A percentile compares a stretch with the other conserved stretches of the same genome.
These are phyloP conservation scores for Gallinago solitaria DNA, from an alignment of 2,797 vertebrate genomes.

Conservation along the genomic window DNA sequence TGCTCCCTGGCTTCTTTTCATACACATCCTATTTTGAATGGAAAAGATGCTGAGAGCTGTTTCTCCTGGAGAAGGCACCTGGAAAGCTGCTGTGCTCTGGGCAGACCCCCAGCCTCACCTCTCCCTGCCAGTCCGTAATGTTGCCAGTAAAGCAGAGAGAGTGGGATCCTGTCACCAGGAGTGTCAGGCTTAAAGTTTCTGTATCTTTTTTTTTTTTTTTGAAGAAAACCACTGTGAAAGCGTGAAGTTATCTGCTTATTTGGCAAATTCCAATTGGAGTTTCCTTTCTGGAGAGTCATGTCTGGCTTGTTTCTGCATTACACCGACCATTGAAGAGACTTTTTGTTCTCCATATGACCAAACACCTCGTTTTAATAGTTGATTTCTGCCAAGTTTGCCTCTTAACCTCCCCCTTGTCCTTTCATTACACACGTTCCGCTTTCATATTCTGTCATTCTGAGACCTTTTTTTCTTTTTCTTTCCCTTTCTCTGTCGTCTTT, in stretches of 20 bases:
- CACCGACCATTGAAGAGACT: conserved; percentile 44
- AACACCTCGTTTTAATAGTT: conserved; percentile 58
- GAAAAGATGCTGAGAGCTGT: not conserved
- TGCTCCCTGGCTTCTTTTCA: not conserved
- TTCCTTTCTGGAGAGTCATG: not conserved
- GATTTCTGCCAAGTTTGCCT: conserved; percentile 66
- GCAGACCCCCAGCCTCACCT: not conserved
- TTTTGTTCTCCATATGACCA: conserved; percentile 62
- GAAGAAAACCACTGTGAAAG: not conserved
- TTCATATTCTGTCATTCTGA: conserved; percentile 85
- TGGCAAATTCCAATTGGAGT: not conserved
- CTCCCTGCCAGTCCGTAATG: not conserved
- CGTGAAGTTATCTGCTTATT: not conserved
- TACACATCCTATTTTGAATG: not conserved
- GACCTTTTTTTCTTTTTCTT: conserved; percentile 83
- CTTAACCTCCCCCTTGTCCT: conserved; percentile 62
- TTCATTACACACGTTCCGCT: conserved; percentile 80
- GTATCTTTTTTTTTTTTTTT: not conserved
- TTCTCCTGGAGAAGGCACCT: not conserved
- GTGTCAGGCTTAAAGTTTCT: not conserved
- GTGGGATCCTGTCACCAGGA: not conserved
- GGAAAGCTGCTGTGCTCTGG: not conserved
- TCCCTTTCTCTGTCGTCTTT: conserved; percentile 86
- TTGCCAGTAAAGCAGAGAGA: not conserved
- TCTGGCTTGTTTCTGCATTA: conserved; percentile 65